Conservation (phyloP, 1,140 invertebrate species). For the Muscidifurax raptorellus region DNA sequence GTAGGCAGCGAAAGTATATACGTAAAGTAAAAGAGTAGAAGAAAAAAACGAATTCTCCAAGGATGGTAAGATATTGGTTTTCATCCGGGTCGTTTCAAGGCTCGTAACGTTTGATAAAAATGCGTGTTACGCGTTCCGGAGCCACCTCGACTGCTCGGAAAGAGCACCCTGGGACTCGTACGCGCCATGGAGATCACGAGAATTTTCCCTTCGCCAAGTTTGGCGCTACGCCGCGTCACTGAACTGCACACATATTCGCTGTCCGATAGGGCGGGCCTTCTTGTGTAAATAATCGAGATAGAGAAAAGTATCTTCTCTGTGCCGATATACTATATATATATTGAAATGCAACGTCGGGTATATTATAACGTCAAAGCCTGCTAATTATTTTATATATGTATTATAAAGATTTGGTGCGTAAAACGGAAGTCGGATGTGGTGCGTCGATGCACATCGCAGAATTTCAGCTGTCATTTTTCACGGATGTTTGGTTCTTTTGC, state of each 20-base stretch:
- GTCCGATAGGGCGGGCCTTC: not conserved
- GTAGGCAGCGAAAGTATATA: constrained; percentile 47
- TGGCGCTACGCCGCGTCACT: not conserved
- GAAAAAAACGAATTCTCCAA: constrained; percentile 65
- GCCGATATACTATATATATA: not conserved
- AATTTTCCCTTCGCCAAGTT: constrained; percentile 68
- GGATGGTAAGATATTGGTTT: constrained; percentile 74
- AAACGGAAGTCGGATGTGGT: constrained; percentile 55
- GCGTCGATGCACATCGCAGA: constrained; percentile 47
- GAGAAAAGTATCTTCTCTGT: constrained; percentile 30
- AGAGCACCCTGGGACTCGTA: constrained; percentile 72
- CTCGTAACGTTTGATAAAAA: constrained; percentile 76
- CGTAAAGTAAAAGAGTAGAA: constrained; percentile 52
- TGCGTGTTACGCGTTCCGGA: constrained; percentile 74
- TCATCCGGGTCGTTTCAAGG: constrained; percentile 72
- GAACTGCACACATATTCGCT: constrained; percentile 1
- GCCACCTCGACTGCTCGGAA: constrained; percentile 67
- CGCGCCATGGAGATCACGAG: constrained; percentile 71
- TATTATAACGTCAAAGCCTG: not conserved
- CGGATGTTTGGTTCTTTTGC: constrained; percentile 30
- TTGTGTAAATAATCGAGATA: constrained; percentile 44
- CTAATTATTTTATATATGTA: not conserved
- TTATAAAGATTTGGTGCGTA: constrained; percentile 48
- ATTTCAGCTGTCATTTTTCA: constrained; percentile 37
- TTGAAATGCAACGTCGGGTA: not conserved